These are phyloP conservation scores for Laodelphax striatellus DNA, from an alignment of 1,140 invertebrate genomes.

Conservation along the genomic window DNA sequence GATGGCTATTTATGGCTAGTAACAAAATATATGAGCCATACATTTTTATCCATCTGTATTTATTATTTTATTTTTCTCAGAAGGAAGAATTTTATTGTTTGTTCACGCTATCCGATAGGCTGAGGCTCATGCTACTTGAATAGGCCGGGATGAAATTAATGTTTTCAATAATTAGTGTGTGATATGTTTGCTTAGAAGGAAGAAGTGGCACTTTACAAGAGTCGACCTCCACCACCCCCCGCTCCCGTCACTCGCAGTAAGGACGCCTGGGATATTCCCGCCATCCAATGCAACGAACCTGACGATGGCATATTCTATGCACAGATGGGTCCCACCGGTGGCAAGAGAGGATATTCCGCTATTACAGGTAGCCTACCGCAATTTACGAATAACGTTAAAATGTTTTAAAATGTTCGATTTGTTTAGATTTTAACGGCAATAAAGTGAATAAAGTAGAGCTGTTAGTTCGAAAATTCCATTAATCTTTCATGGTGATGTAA, in stretches of 20 bases:
- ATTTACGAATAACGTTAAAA: too few relatives aligned
- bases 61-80: too few relatives aligned
- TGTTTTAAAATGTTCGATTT: too few relatives aligned
- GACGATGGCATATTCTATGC: conserved; percentile 83
- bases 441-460: neutral
- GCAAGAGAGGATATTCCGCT: conserved; percentile 71
- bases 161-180: too few relatives aligned
- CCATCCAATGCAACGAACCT: conserved; percentile 77
- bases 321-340: conserved; percentile 82
- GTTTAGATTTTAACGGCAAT: neutral
- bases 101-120: too few relatives aligned
- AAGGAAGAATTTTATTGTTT: too few relatives aligned
- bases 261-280: conserved; percentile 70
- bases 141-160: too few relatives aligned
- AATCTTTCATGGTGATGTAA: too few relatives aligned
- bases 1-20: too few relatives aligned
- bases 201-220: neutral
- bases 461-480: neutral
- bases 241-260: conserved; percentile 40
- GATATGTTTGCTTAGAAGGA: neutral
- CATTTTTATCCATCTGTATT: too few relatives aligned
- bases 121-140: too few relatives aligned
- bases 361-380: conserved; percentile 83
- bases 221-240: conserved; percentile 42
- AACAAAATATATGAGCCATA: too few relatives aligned